Base-by-base conservation (phyloP, 2,797 vertebrate species). In the Crenuchus spilurus region DNA sequence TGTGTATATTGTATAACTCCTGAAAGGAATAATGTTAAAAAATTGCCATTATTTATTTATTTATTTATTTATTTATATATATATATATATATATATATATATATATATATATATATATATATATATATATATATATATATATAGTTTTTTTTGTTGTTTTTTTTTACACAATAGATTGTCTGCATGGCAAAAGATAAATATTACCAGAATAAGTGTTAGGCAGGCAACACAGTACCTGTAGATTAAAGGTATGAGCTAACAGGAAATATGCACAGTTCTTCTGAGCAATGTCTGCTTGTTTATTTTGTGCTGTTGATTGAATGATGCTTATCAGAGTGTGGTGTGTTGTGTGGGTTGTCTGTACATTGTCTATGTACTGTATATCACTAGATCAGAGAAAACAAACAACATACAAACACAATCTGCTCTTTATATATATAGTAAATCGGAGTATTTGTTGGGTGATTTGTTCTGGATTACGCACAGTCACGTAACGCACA, bases 1-100 rank as follows among this genome's bases (percentile, higher is more conserved):
- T 65, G 72, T 69, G 76, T 28, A 64, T 70, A 83, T 57, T 75
- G 76, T 65, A 75, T 72, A 78, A 75, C 70, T 48, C 35, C 79
- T 77, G 72, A 77, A 46, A 48, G 28, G 31, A 86, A 86, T 89
- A 81, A 84, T 77, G 18, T 76, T 84, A 83, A 88, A 83, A 89
- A 88, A 89, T 87, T 79, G 80, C 83, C 85, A 86, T 91, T 87
- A 88, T n/a, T n/a, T n/a, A n/a, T n/a, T n/a, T n/a, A n/a, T n/a
- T n/a, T n/a, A n/a, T n/a, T n/a, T n/a, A n/a, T n/a, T n/a, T n/a
- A n/a, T n/a, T n/a, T n/a, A n/a, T n/a, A n/a, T n/a, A n/a, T n/a
- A n/a, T n/a, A n/a, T n/a, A n/a, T n/a, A n/a, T n/a, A n/a, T n/a
- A n/a, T n/a, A n/a, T n/a, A n/a, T n/a, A n/a, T n/a, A n/a, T n/a